phyloP scores from a whole-genome alignment of 2,888 invertebrate genomes.

The Erannis defoliaria region DNA sequence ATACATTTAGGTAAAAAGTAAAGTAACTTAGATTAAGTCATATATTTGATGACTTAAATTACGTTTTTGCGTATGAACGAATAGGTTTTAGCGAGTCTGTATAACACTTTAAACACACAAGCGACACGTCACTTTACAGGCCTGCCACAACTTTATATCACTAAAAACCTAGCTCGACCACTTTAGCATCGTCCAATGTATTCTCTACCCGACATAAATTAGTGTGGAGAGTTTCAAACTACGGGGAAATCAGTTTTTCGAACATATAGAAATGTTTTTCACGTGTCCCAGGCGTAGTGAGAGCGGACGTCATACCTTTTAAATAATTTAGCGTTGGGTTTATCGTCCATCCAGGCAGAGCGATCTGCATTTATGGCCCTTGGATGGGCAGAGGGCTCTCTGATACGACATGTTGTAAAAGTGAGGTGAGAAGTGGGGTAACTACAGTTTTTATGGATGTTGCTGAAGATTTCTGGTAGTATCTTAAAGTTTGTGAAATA shows the following conservation, averaged over 20 bases:
- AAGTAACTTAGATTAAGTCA: too few species aligned
- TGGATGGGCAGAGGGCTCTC: constrained; percentile 21
- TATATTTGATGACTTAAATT: too few species aligned
- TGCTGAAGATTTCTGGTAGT: constrained; percentile 11
- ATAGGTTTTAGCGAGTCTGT: not conserved
- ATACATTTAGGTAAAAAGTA: too few species aligned
- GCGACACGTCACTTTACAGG: not conserved
- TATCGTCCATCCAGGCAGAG: constrained; percentile 44
- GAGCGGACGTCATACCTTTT: constrained; percentile 46
- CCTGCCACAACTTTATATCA: not conserved
- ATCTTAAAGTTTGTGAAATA: not conserved
- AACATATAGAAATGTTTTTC: constrained; percentile 20
- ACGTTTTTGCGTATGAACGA: not conserved
- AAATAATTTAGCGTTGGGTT: constrained; percentile 58
- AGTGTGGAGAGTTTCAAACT: constrained; percentile 1
- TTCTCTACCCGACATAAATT: constrained; percentile 13
- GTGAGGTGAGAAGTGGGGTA: constrained; percentile 13
- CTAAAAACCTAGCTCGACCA: constrained; percentile 7
- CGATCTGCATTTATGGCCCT: constrained; percentile 44
- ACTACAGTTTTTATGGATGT: constrained; percentile 2
- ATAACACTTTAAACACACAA: not conserved
- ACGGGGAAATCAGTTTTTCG: constrained; percentile 17
- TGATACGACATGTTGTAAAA: constrained; percentile 25
- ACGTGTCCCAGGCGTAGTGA: not conserved
- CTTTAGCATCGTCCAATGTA: constrained; percentile 5